phyloP scores from a whole-genome alignment of 1,140 invertebrate genomes.

The Ceratoteleas bidentatus region DNA sequence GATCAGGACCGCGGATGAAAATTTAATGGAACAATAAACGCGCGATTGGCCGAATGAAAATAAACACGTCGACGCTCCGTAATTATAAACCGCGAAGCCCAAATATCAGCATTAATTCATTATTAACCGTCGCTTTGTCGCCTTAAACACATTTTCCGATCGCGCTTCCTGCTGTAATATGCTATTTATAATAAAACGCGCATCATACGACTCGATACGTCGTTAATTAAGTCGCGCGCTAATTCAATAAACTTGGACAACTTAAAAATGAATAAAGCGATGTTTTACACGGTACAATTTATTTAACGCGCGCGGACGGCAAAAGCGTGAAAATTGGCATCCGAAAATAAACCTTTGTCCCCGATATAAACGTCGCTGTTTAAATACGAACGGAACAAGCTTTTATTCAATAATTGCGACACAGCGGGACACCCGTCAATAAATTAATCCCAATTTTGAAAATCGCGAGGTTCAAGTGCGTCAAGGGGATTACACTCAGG shows the following conservation, averaged over 20 bases:
- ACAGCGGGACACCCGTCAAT: neutral
- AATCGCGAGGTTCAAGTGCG: conserved; percentile 13
- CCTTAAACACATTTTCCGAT: conserved; percentile 76
- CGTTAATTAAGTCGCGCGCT: conserved; percentile 21
- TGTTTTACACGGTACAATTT: conserved; percentile 16
- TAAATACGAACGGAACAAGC: neutral
- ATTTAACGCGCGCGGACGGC: conserved; percentile 5
- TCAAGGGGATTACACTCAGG: conserved; percentile 14
- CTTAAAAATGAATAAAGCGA: conserved; percentile 9
- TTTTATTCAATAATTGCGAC: neutral
- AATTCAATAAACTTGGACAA: conserved; percentile 20
- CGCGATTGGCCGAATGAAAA: no score
- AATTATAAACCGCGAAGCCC: no score
- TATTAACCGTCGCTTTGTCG: conserved; percentile 86
- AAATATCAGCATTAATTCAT: no score
- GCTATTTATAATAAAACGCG: no score
- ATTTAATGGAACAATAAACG: no score
- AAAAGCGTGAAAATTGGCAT: conserved; percentile 12
- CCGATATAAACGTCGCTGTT: neutral
- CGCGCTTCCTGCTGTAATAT: no score
- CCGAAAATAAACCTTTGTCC: conserved; percentile 14
- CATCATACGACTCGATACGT: no score
- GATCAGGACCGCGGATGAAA: no score
- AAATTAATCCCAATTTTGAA: conserved; percentile 25
- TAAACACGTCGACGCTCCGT: no score